Percentiles rank a stretch among this genome's conserved stretches.
Conservation (phyloP, 2,888 invertebrate species). For the Autographa gamma region DNA sequence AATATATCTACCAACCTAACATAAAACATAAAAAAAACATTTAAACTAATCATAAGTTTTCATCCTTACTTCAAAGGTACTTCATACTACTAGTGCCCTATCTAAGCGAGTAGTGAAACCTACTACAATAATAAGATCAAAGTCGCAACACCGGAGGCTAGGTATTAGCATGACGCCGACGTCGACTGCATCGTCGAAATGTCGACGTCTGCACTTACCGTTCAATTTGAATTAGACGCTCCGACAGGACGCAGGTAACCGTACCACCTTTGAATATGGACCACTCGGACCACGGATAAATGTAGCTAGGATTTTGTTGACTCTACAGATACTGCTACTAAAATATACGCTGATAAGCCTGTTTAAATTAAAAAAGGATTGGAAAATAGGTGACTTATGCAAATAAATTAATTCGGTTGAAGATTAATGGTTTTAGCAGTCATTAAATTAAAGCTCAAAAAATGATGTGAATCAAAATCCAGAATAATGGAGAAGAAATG, state of each 20-base stretch:
- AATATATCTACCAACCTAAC: too few relatives aligned
- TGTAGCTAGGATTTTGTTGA: slow-evolving; percentile 12
- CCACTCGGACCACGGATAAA: slow-evolving; percentile 16
- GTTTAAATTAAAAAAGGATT: neutral
- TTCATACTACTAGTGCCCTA: too few relatives aligned
- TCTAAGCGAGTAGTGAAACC: slow-evolving; percentile 14
- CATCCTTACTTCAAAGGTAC: neutral
- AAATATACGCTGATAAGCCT: neutral
- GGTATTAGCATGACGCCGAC: slow-evolving; percentile 54
- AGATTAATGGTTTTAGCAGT: slow-evolving; percentile 52
- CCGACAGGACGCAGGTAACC: slow-evolving; percentile 52
- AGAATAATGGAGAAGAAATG: slow-evolving; percentile 66
- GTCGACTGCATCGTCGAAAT: slow-evolving; percentile 31
- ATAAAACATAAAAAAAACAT: too few relatives aligned
- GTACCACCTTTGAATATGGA: slow-evolving; percentile 54
- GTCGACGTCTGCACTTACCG: slow-evolving; percentile 55
- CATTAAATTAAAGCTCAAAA: slow-evolving; percentile 58
- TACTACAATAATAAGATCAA: slow-evolving; percentile 53
- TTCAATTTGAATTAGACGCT: slow-evolving; percentile 61
- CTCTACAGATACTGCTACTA: slow-evolving; percentile 2
- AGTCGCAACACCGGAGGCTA: slow-evolving; percentile 26
- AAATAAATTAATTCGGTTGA: slow-evolving; percentile 9
- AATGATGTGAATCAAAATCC: slow-evolving; percentile 63
- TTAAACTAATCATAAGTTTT: too few relatives aligned
- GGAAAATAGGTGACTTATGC: neutral